These are phyloP conservation scores for Telmatochromis sp. DNA, from an alignment of 2,113 vertebrate species.

Conservation along the genomic window DNA sequence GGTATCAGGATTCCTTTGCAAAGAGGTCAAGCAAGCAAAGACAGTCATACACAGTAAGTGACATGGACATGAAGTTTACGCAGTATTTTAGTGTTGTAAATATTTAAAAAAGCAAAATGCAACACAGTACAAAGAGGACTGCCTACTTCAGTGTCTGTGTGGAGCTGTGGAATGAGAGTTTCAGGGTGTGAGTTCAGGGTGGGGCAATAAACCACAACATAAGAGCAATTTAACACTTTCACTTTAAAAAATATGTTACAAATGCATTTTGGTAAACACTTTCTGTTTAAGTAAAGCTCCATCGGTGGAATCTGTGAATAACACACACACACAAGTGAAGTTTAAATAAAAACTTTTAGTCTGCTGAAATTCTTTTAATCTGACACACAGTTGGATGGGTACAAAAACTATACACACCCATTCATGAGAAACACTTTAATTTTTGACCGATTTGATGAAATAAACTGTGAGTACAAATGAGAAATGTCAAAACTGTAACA, in stretches of 20 bases:
- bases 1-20: not conserved
- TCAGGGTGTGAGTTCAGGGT: slow-evolving; percentile 30
- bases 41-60: not conserved
- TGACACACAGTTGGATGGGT: not conserved
- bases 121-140: not conserved
- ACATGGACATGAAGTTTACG: not conserved
- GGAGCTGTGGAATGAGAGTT: slow-evolving; percentile 2
- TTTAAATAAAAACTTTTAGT: not conserved
- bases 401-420: not conserved
- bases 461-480: not conserved
- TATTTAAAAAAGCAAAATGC: not conserved
- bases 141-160: not conserved
- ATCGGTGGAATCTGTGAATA: not conserved
- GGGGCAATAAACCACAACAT: not conserved
- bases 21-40: not conserved
- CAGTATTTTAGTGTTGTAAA: not conserved
- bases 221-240: not conserved
- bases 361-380: not conserved
- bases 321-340: not conserved
- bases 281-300: not conserved
- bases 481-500: not conserved
- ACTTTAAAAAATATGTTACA: not conserved
- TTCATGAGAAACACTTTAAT: not conserved
- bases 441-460: not conserved
- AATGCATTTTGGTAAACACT: not conserved